Evolutionary conservation across 2,888 invertebrate species (phyloP).

Genomic region (Lydus trimaculatus): DNA sequence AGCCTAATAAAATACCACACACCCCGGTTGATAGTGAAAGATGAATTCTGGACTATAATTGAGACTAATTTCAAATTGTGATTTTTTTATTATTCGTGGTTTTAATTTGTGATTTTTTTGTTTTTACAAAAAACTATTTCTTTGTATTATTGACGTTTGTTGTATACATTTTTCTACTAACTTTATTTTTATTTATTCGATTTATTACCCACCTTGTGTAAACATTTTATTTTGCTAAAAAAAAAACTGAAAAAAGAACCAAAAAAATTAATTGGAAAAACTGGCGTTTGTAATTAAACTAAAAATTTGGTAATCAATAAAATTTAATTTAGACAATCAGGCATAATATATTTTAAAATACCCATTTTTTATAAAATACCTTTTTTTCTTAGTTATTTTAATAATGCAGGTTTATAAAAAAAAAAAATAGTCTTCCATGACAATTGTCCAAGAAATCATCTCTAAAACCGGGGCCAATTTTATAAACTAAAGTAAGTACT

Average conservation of each 20-base stretch:
- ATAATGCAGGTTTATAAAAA: slow-evolving; percentile 11
- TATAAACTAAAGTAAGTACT: slow-evolving; percentile 28
- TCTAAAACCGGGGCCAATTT: slow-evolving; percentile 26
- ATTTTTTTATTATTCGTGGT: slow-evolving; percentile 8
- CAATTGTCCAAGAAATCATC: slow-evolving; percentile 28
- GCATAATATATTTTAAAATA: slow-evolving; percentile 12
- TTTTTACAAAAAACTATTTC: slow-evolving; percentile 17
- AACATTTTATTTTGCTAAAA: background rate
- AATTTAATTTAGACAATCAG: slow-evolving; percentile 5
- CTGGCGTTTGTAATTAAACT: background rate
- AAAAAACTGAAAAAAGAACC: background rate
- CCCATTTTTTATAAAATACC: too few relatives aligned
- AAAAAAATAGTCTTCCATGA: slow-evolving; percentile 19
- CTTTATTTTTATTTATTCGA: background rate
- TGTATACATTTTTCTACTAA: slow-evolving; percentile 1
- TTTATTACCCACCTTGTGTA: background rate
- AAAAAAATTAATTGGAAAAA: background rate
- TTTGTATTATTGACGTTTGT: slow-evolving; percentile 11
- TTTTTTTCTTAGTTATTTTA: slow-evolving; percentile 11
- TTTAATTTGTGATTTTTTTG: slow-evolving; percentile 13
- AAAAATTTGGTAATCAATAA: background rate
- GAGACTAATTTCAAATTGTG: slow-evolving; percentile 16
- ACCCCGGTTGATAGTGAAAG: slow-evolving; percentile 23
- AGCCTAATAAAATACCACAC: background rate
- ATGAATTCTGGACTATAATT: slow-evolving; percentile 27